Evolutionary conservation across 2,888 invertebrate genomes (phyloP), one percentile per base, ranked within the genome.

Genomic region (Augochlorella aurata): DNA sequence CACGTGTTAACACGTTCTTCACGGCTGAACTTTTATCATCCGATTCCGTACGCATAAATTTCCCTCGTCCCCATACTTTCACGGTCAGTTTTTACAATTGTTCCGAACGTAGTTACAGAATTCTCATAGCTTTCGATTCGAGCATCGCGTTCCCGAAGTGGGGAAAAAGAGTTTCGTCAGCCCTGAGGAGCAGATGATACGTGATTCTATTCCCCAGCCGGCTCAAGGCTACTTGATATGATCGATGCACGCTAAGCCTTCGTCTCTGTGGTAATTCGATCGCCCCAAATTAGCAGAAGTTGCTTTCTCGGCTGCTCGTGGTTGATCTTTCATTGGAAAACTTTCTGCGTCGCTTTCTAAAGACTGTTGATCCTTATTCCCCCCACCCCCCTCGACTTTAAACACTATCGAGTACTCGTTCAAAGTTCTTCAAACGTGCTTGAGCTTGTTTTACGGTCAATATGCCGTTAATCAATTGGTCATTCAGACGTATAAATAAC

Each of bases 1-100:
- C 29, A 3, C 29, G 21, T 24, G 61, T n/a, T 2, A 63, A 9
- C 29, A 1, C n/a, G 65, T 5, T 4, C 18, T n/a, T 1, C 38
- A 21, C 14, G 38, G 18, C 38, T n/a, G 21, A 81, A 77, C 72
- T 77, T 82, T 81, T 66, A 50, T 74, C 49, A 68, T 45, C 18
- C 61, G 52, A 69, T 72, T 72, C 70, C 52, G 9, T 50, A 70
- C 52, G 47, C 29, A 50, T 61, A n/a, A 78, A 49, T 29, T 74
- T 29, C 29, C 14, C 24, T 47, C 10, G 21, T 80, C 58, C 9
- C 16, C 50, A 3, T 9, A 16, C 16, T 66, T 71, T 21, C 65
- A 66, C 16, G 24, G 14, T 38, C 47, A 45, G 9, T 54, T 65
- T 21, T 52, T 12, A 24, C 29, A 72, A 58, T 69, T 12, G 0